These are phyloP conservation scores for Neomonachus schauinslandi DNA, from an alignment of 2,113 vertebrate species.

Conservation along the genomic window DNA sequence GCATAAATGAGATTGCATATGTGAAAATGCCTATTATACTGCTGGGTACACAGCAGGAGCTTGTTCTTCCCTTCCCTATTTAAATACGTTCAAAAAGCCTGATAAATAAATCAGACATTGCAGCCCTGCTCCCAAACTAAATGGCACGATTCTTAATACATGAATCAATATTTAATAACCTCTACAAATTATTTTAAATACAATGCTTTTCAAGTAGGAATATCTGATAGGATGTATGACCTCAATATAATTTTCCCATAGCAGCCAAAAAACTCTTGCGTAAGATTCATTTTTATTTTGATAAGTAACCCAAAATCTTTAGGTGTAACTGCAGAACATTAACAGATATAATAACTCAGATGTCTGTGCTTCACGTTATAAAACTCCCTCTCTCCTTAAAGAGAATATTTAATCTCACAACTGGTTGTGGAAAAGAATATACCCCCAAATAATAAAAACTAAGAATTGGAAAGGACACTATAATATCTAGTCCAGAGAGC, in stretches of 20 bases:
- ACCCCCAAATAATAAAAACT: slow-evolving; percentile 50
- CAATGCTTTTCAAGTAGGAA: slow-evolving; percentile 53
- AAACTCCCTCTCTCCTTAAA: slow-evolving; percentile 44
- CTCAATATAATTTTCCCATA: slow-evolving; percentile 56
- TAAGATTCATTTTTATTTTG: slow-evolving; percentile 72
- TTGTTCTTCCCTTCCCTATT: not conserved
- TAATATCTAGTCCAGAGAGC: not conserved
- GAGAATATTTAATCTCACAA: slow-evolving; percentile 54
- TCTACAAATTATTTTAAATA: slow-evolving; percentile 64
- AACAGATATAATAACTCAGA: slow-evolving; percentile 31
- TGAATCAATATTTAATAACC: slow-evolving; percentile 72
- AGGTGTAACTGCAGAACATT: slow-evolving; percentile 54
- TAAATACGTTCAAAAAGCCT: not conserved
- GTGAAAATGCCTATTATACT: not conserved
- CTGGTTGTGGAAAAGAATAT: slow-evolving; percentile 49
- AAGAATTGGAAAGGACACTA: not conserved
- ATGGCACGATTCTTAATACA: slow-evolving; percentile 59
- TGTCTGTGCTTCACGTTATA: slow-evolving; percentile 29
- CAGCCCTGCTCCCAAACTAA: slow-evolving; percentile 30
- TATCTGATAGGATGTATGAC: slow-evolving; percentile 42
- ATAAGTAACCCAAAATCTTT: slow-evolving; percentile 62
- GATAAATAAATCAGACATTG: slow-evolving; percentile 37
- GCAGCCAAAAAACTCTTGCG: slow-evolving; percentile 16
- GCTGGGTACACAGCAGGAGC: not conserved
- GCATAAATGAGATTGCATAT: not conserved